Evolutionary conservation across 2,113 vertebrate genomes (phyloP), one percentile per base, ranked within the genome.

Genomic region (Semnornis frantzii): DNA sequence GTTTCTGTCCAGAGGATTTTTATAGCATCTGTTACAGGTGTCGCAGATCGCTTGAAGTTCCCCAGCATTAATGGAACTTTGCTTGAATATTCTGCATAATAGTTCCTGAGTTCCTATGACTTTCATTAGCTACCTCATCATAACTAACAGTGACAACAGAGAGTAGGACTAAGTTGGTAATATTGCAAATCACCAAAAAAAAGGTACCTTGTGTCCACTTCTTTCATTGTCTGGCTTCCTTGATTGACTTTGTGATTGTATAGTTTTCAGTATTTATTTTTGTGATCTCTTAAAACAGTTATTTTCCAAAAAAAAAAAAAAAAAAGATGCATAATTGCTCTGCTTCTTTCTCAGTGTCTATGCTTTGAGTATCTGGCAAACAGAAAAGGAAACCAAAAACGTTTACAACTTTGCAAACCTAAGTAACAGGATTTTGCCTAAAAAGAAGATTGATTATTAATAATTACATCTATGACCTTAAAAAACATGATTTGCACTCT

Each of bases 401-500:
- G 1, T 74, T 77, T 82, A 31, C 2, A 1, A 60, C 25, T 63
- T 85, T 78, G 15, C 52, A 31, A 44, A 90, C 62, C 31, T 83
- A 69, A 58, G 28, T 42, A 74, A 76, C 21, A 18, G 30, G 10
- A 5, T 83, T 89, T 71, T 90, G 19, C 79, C 73, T 66, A 27
- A 81, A 68, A 10, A 71, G 89, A 80, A 68, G 11, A 27, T 82
- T 63, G 4, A 64, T 94, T 92, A 44, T 33, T 71, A 33, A 25
- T 77, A 71, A 34, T 81, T 95, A 25, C 46, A 74, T 83, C 57
- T 70, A 16, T 88, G 80, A 70, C 58, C 85, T 95, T 94, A 73
- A 68, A 91, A 83, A 88, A 48, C 10, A 64, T 6, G 8, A 58
- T 68, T n/a, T 75, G 30, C 44, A 6, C 90, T 92, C 74, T 74